Evolutionary conservation across 2,797 vertebrate genomes (phyloP).

Genomic region (Cirrhinus molitorella): DNA sequence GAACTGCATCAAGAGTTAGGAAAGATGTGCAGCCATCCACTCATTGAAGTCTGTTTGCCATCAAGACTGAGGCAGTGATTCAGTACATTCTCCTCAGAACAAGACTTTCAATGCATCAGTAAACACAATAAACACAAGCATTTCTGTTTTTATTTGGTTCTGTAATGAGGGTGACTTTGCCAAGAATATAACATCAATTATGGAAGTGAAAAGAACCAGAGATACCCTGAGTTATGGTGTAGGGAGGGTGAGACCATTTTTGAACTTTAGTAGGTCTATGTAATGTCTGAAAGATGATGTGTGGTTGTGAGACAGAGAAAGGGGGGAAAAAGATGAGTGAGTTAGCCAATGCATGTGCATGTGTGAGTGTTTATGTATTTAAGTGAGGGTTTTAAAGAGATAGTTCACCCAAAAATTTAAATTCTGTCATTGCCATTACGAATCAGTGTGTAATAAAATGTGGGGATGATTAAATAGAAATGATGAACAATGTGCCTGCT

Average conservation of each 20-base stretch:
- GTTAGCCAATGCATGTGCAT: constrained; percentile 27
- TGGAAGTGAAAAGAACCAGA: constrained; percentile 54
- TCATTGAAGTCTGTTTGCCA: constrained; percentile 55
- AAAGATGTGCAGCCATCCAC: constrained; percentile 47
- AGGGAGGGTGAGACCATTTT: constrained; percentile 34
- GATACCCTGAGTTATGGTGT: constrained; percentile 35
- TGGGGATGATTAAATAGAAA: not conserved
- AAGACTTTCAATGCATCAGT: constrained; percentile 50
- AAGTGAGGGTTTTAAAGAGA: constrained; percentile 28
- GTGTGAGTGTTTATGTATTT: constrained; percentile 37
- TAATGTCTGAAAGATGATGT: constrained; percentile 44
- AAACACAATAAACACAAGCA: constrained; percentile 57
- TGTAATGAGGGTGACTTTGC: constrained; percentile 49
- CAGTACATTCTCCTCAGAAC: constrained; percentile 47
- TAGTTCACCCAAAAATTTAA: constrained; percentile 16
- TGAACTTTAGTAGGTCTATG: constrained; percentile 46
- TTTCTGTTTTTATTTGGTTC: constrained; percentile 58
- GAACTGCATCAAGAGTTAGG: constrained; percentile 44
- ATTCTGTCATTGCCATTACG: not conserved
- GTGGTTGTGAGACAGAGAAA: constrained; percentile 23
- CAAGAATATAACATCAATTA: constrained; percentile 50
- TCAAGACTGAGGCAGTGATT: constrained; percentile 40
- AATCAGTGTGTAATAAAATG: not conserved
- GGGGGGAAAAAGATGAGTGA: constrained; percentile 29
- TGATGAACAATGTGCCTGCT: not conserved